phyloP scores from a whole-genome alignment of 1,140 invertebrate genomes.

The Stratiolaelaps scimitus region DNA sequence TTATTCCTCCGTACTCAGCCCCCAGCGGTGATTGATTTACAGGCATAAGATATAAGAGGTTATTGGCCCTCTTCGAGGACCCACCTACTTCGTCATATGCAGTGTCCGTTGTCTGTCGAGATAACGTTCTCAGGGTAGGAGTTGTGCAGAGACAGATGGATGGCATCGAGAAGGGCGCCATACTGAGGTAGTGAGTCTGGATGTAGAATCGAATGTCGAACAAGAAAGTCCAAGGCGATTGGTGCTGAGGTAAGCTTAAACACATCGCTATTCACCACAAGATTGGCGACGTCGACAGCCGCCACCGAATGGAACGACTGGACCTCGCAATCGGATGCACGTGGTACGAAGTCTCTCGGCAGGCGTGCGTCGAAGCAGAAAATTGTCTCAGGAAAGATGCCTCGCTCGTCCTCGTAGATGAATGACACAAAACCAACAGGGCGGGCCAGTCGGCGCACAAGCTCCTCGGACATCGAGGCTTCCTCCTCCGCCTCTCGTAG shows the following conservation, averaged over 20 bases:
- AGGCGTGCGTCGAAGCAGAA: slow-evolving; percentile 89
- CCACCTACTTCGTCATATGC: slow-evolving; percentile 28
- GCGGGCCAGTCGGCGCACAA: slow-evolving; percentile 39
- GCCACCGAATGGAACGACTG: slow-evolving; percentile 71
- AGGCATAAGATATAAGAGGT: not conserved
- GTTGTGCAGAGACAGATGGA: slow-evolving; percentile 14
- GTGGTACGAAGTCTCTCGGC: slow-evolving; percentile 70
- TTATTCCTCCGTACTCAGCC: too few species aligned
- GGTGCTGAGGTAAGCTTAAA: slow-evolving; percentile 87
- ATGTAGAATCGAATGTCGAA: slow-evolving; percentile 72
- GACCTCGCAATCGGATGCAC: slow-evolving; percentile 82
- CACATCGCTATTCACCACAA: slow-evolving; percentile 61
- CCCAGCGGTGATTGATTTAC: not conserved
- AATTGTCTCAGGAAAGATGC: slow-evolving; percentile 81
- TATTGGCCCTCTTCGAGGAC: slow-evolving; percentile 28
- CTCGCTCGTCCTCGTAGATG: slow-evolving; percentile 78
- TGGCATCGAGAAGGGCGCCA: slow-evolving; percentile 49
- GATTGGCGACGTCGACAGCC: slow-evolving; percentile 52
- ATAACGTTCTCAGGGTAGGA: slow-evolving; percentile 28
- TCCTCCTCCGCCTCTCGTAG: slow-evolving; percentile 87
- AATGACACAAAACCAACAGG: slow-evolving; percentile 49
- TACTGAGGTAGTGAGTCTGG: slow-evolving; percentile 51
- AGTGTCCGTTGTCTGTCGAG: slow-evolving; percentile 15
- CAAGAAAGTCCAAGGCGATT: slow-evolving; percentile 76
- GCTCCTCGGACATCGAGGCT: slow-evolving; percentile 50